These are phyloP conservation scores for Epistrophe grossulariae DNA, from an alignment of 2,888 invertebrate genomes.

Conservation along the genomic window DNA sequence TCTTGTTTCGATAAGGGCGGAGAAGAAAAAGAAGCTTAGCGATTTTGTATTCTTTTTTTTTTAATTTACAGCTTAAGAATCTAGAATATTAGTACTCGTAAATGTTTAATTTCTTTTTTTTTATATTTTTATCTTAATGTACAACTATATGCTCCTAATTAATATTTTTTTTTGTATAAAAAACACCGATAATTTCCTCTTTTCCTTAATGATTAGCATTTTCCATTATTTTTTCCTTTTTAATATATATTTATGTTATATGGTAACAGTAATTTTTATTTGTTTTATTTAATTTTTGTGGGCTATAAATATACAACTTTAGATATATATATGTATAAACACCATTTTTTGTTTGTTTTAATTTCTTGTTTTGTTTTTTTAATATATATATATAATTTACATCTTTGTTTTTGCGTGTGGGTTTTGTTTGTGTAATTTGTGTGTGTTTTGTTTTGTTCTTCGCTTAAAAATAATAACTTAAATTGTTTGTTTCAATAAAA, in stretches of 20 bases:
- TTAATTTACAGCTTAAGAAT: conserved; percentile 48
- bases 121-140: conserved; percentile 54
- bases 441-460: conserved; percentile 65
- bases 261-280: conserved; percentile 52
- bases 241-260: conserved; percentile 46
- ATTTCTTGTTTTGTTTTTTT: background rate
- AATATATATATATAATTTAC: conserved; percentile 31
- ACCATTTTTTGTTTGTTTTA: conserved; percentile 4
- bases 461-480: conserved; percentile 70
- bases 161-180: conserved; percentile 53
- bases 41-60: conserved; percentile 31
- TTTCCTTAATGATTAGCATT: conserved; percentile 26
- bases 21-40: conserved; percentile 64
- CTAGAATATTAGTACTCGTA: conserved; percentile 31
- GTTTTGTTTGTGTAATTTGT: conserved; percentile 51
- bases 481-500: conserved; percentile 54
- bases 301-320: conserved; percentile 56
- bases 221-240: conserved; percentile 37
- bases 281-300: conserved; percentile 33
- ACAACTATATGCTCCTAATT: conserved; percentile 38
- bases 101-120: conserved; percentile 25
- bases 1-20: conserved; percentile 53
- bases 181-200: conserved; percentile 60
- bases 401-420: conserved; percentile 51
- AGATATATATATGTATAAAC: conserved; percentile 31